Evolutionary conservation across 2,113 vertebrate species (phyloP).

Genomic region (Silurus asotus): DNA sequence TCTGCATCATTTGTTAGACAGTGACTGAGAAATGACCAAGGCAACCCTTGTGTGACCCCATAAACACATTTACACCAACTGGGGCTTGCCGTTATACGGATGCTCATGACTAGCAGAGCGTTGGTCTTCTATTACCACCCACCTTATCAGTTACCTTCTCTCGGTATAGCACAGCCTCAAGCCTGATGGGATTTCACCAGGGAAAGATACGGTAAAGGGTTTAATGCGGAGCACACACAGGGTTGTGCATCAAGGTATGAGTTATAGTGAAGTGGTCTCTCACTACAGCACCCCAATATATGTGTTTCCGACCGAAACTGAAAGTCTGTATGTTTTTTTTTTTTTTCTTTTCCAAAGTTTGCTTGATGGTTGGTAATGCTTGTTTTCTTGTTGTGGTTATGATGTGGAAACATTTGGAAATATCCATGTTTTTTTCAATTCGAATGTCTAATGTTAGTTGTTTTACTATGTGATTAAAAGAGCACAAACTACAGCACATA

Average conservation of each 20-base stretch:
- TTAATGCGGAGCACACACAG: conserved; percentile 16
- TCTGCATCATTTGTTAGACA: conserved; percentile 74
- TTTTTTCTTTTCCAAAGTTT: neutral
- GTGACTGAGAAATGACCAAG: conserved; percentile 67
- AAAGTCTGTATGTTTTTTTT: neutral
- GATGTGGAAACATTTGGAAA: neutral
- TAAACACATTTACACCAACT: conserved; percentile 71
- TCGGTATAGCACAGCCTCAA: neutral
- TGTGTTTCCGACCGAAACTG: neutral
- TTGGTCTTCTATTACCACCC: conserved; percentile 33
- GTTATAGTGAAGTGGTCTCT: neutral
- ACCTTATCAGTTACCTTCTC: conserved; percentile 46
- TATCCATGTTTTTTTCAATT: neutral
- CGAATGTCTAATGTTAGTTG: neutral
- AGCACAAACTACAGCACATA: neutral
- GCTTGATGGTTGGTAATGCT: neutral
- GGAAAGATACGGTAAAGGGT: neutral
- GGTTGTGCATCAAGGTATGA: neutral
- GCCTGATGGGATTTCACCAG: conserved; percentile 34
- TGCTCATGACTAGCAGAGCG: conserved; percentile 64
- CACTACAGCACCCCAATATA: neutral
- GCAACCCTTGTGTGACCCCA: conserved; percentile 72
- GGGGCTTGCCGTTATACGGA: conserved; percentile 69
- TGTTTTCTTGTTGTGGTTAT: neutral
- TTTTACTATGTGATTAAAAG: neutral